These are phyloP conservation scores for Vireo altiloquus DNA, from an alignment of 2,113 vertebrate species.

Conservation along the genomic window DNA sequence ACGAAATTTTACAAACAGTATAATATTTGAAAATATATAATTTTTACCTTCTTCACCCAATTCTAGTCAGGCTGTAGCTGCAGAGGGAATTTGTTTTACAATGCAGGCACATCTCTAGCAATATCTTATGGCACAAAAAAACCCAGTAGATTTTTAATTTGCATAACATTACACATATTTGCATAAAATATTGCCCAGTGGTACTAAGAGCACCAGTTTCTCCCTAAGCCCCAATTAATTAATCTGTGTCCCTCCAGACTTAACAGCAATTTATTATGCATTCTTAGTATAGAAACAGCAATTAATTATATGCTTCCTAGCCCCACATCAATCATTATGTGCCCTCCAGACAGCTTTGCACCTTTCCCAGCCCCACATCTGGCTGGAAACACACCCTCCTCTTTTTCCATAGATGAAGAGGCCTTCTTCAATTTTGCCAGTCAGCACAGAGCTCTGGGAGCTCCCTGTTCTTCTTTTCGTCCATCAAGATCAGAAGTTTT, in stretches of 20 bases:
- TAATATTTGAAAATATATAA: not conserved
- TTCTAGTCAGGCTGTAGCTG: not conserved
- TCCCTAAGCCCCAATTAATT: conserved; percentile 63
- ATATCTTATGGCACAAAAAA: conserved; percentile 45
- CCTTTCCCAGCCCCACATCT: not conserved
- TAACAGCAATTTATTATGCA: conserved; percentile 35
- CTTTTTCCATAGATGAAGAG: not conserved
- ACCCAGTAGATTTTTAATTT: conserved; percentile 39
- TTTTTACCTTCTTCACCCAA: not conserved
- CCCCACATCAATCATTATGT: conserved; percentile 36
- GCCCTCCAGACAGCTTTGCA: not conserved
- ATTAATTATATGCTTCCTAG: conserved; percentile 37
- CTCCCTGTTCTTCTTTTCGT: not conserved
- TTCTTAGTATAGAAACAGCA: conserved; percentile 28
- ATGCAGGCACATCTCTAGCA: conserved; percentile 26
- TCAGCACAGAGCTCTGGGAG: not conserved
- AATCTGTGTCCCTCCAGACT: conserved; percentile 48
- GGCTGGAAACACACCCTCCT: not conserved
- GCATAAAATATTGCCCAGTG: conserved; percentile 59
- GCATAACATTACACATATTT: conserved; percentile 60
- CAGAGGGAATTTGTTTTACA: conserved; percentile 23
- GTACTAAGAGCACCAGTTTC: conserved; percentile 24
- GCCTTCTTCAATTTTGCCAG: not conserved
- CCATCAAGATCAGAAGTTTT: not conserved
- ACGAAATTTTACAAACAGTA: not conserved